phyloP scores from a whole-genome alignment of 1,140 invertebrate genomes.

The Neodiprion lecontei region DNA sequence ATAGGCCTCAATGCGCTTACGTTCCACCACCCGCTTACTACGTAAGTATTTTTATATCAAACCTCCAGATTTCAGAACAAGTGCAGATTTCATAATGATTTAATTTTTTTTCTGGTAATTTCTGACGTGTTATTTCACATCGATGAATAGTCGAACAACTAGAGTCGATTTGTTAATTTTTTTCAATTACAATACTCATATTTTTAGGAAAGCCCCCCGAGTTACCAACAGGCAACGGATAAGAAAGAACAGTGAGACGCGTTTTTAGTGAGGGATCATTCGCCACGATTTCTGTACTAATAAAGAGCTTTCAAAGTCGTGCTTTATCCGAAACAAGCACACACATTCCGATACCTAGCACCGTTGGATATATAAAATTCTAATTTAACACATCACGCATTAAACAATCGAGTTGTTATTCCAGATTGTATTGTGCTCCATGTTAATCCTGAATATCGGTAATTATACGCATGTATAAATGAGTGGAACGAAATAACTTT shows the following conservation, averaged over 20 bases:
- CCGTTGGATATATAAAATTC: background rate
- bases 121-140: conserved; percentile 6
- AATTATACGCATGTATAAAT: background rate
- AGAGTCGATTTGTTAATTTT: conserved; percentile 3
- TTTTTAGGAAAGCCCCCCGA: conserved; percentile 78
- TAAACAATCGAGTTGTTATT: background rate
- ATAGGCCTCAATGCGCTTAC: conserved; percentile 81
- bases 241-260: conserved; percentile 64
- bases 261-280: conserved; percentile 9
- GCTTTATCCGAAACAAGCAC: background rate
- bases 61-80: background rate
- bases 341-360: conserved; percentile 2
- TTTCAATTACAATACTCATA: background rate
- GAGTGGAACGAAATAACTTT: background rate
- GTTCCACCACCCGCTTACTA: conserved; percentile 85
- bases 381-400: background rate
- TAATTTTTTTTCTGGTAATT: conserved; percentile 12
- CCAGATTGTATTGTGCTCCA: background rate
- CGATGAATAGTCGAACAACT: conserved; percentile 6
- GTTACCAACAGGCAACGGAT: conserved; percentile 70
- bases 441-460: background rate
- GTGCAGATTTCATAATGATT: background rate
- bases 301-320: background rate
- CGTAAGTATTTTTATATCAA: conserved; percentile 65
- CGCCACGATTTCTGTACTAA: background rate